Percentiles rank a stretch among this genome's conserved stretches.
Conservation (phyloP, 30 jellyfish, hydroid and myxozoan species). For the Aurelia sp. region DNA sequence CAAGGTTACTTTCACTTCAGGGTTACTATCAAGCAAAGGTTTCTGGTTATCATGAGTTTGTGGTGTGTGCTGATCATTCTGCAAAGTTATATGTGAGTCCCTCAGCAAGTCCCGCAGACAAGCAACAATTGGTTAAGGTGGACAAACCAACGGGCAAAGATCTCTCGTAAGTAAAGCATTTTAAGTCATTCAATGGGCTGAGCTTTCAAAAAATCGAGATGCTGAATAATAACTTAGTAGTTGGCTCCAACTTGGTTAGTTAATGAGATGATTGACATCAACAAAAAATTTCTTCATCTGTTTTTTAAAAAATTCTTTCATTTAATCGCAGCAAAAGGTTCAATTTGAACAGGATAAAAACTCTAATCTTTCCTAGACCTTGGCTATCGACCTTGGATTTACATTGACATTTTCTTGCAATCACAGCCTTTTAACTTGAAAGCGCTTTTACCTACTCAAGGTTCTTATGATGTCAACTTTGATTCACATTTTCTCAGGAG, state of each 20-base stretch:
- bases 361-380: too few species aligned
- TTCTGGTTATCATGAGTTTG: conserved; percentile 29
- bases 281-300: too few species aligned
- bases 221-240: too few species aligned
- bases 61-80: conserved; percentile 46
- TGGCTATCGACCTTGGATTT: too few species aligned
- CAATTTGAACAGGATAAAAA: too few species aligned
- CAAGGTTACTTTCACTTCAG: neutral
- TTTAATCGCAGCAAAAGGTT: too few species aligned
- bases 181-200: neutral
- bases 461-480: neutral
- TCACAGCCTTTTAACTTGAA: too few species aligned
- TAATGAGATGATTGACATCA: too few species aligned
- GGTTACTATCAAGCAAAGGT: conserved; percentile 28
- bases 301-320: too few species aligned
- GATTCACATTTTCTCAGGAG: neutral
- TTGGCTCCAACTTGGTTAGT: too few species aligned
- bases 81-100: conserved; percentile 51
- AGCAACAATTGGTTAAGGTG: conserved; percentile 17
- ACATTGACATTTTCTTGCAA: too few species aligned
- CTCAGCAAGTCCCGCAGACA: conserved; percentile 39
- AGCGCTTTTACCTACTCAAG: too few species aligned
- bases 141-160: conserved; percentile 25
- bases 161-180: conserved; percentile 3
- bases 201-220: neutral